These are phyloP conservation scores for Pristis pectinata DNA, from an alignment of 2,797 vertebrate genomes.

Conservation along the genomic window DNA sequence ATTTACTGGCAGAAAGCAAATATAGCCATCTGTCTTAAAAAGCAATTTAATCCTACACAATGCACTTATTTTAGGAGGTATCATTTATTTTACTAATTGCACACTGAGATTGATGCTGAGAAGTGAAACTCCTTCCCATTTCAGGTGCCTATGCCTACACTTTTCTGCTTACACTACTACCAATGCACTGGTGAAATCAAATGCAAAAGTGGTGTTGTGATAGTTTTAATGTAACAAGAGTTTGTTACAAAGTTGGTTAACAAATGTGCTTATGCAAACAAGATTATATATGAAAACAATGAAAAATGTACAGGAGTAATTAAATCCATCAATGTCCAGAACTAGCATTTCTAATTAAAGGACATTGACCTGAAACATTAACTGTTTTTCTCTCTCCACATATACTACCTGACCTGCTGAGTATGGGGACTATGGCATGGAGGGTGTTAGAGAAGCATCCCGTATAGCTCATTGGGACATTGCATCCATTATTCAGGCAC, in stretches of 20 bases:
- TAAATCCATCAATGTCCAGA: not conserved
- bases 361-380: too few relatives aligned
- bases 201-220: not conserved
- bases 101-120: too few relatives aligned
- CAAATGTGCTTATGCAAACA: not conserved
- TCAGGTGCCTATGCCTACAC: not conserved
- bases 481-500: too few relatives aligned
- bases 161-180: not conserved
- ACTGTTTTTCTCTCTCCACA: too few relatives aligned
- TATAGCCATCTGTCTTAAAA: not conserved
- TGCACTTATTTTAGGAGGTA: not conserved
- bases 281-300: not conserved
- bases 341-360: not conserved
- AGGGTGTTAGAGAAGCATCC: too few relatives aligned
- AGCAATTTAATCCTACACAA: not conserved
- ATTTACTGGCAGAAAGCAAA: conserved; percentile 14
- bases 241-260: conserved; percentile 11
- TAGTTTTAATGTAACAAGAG: not conserved
- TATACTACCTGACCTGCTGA: too few relatives aligned
- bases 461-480: too few relatives aligned
- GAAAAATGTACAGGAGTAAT: not conserved
- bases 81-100: not conserved
- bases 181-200: not conserved
- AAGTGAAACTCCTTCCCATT: not conserved
- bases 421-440: too few relatives aligned